Conservation (phyloP, 2,888 invertebrate species). For the Andrena bicolor region DNA sequence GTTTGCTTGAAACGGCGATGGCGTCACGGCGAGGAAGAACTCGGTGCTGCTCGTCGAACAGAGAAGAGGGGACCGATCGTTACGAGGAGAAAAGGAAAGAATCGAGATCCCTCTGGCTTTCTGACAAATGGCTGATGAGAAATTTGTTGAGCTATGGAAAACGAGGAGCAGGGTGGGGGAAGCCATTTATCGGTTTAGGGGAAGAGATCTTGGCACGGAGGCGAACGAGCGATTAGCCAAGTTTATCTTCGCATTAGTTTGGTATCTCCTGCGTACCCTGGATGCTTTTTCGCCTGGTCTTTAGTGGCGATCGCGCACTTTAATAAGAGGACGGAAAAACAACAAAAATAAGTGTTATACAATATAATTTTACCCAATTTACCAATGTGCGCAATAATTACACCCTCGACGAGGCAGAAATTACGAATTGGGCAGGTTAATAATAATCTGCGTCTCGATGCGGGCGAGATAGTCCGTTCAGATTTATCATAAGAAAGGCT, state of each 20-base stretch:
- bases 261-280: background rate
- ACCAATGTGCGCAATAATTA: background rate
- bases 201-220: constrained; percentile 11
- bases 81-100: constrained; percentile 19
- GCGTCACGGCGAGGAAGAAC: constrained; percentile 37
- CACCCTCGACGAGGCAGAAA: no score
- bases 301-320: background rate
- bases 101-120: constrained; percentile 49
- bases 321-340: background rate
- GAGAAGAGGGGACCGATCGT: constrained; percentile 4
- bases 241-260: constrained; percentile 6
- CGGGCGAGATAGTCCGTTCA: constrained; percentile 37
- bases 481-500: constrained; percentile 83
- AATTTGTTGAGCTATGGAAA: constrained; percentile 34
- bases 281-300: background rate
- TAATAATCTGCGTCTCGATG: constrained; percentile 44
- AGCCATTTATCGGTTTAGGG: constrained; percentile 9
- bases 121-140: constrained; percentile 62
- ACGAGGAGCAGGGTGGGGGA: background rate
- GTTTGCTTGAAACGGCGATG: constrained; percentile 63
- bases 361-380: background rate
- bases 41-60: constrained; percentile 6
- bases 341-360: background rate
- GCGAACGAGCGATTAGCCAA: constrained; percentile 2
- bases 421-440: constrained; percentile 13